These are phyloP conservation scores for Papilio dardanus DNA, from an alignment of 1,140 invertebrate species.

Conservation along the genomic window DNA sequence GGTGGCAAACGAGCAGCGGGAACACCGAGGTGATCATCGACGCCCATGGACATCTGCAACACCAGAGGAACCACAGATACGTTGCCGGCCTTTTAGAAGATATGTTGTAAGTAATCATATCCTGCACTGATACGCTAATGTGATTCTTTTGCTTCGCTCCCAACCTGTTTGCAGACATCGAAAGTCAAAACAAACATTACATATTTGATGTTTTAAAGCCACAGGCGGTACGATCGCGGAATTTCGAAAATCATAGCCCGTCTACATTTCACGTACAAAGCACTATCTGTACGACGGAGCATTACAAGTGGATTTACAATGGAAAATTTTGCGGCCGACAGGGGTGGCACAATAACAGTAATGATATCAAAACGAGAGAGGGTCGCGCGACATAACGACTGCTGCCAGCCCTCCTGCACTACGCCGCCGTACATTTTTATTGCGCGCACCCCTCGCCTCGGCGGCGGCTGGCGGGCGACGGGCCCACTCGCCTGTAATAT, in stretches of 20 bases:
- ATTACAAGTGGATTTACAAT: conserved; percentile 50
- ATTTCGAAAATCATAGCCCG: conserved; percentile 30
- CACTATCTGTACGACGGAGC: conserved; percentile 43
- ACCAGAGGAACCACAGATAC: too few species aligned
- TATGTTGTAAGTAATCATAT: not conserved
- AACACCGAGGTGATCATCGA: too few species aligned
- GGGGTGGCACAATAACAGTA: conserved; percentile 70
- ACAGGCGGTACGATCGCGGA: not conserved
- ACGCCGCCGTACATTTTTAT: conserved; percentile 67
- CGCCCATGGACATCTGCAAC: too few species aligned
- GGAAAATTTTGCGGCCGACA: conserved; percentile 54
- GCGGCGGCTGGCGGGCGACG: conserved; percentile 37
- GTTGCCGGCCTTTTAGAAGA: too few species aligned
- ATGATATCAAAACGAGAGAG: conserved; percentile 69
- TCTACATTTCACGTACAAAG: conserved; percentile 29
- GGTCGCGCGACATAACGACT: conserved; percentile 54
- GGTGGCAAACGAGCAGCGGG: too few species aligned
- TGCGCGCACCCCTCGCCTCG: conserved; percentile 61
- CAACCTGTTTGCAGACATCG: not conserved
- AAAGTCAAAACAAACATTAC: not conserved
- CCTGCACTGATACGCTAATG: not conserved
- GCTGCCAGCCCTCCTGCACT: conserved; percentile 39
- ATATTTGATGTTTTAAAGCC: not conserved
- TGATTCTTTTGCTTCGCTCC: not conserved
- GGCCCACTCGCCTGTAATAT: conserved; percentile 73